Evolutionary conservation across 2,113 vertebrate genomes (phyloP).

Genomic region (Rhinichthys klamathensis): DNA sequence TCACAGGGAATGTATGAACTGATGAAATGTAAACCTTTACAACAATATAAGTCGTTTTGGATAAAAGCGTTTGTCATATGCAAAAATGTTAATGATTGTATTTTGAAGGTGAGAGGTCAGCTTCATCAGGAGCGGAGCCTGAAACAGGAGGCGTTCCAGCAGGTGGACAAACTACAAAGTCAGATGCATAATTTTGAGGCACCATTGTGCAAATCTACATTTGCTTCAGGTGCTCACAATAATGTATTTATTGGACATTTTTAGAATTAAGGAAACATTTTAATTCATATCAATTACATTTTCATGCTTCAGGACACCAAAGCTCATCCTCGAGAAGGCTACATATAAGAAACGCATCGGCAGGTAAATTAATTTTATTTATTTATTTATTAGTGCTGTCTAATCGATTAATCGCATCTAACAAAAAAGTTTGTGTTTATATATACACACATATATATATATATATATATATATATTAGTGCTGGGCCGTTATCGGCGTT

Average conservation of each 20-base stretch:
- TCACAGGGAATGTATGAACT: not conserved
- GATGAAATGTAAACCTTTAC: not conserved
- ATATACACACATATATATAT: no score
- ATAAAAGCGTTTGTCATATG: not conserved
- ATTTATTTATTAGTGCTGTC: no score
- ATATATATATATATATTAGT: no score
- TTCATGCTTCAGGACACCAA: slow-evolving; percentile 3
- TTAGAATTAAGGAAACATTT: not conserved
- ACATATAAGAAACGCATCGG: not conserved
- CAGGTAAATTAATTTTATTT: no score
- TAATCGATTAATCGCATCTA: no score
- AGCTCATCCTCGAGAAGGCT: slow-evolving; percentile 15
- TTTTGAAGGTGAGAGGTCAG: slow-evolving; percentile 67
- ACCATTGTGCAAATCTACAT: slow-evolving; percentile 53
- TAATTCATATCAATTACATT: not conserved
- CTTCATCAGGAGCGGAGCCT: slow-evolving; percentile 73
- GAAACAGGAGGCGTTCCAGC: slow-evolving; percentile 78
- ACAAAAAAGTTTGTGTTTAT: no score
- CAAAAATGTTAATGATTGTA: not conserved
- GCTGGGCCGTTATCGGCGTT: no score
- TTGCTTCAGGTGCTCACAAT: slow-evolving; percentile 58
- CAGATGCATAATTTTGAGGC: slow-evolving; percentile 65
- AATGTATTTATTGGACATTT: not conserved
- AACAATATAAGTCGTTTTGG: not conserved
- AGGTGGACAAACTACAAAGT: slow-evolving; percentile 70